Base-by-base conservation (phyloP, 2,888 invertebrate genomes). In the Drosophila affinis region DNA sequence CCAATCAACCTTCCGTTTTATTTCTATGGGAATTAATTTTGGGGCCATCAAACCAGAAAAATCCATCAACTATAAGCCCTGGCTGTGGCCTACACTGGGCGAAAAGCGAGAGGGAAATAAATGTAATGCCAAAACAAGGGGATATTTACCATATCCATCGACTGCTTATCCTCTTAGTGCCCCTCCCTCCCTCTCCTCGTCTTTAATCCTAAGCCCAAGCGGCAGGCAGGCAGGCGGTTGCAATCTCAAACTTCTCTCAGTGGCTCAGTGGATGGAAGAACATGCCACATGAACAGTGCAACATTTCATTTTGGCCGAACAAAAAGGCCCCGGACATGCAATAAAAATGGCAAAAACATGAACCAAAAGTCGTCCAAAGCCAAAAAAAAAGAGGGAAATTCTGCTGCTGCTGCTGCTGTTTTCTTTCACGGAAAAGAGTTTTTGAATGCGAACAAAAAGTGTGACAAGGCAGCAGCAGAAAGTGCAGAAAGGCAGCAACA, bases 231-330 rank as follows among this genome's bases (percentile, higher is more conserved):
- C 27, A 29, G 29, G 2, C 9, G 2, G 7, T 39, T 39, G 14
- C 14, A 7, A 39, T 14, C 14, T 14, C 34, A 14, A 39, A 59
- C 34, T 27, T 47, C 34, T 59, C 34, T 24, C 10, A 45, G 67
- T 68, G 67, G 34, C 9, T 51, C 45, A 5, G 24, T 29, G 69
- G 21, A 0, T 21, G 21, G 21, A 18, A 21, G 18, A 21, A 21
- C 21, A 21, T 21, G 21, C 21, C 21, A 3, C 86, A 85, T 87
- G 69, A 69, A 68, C 27, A 68, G 69, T 68, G 78, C 88, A 85
- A 79, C 88, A 83, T 87, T 87, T 85, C 79, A 83, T 87, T 85
- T 81, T 67, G 67, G 64, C 77, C 64, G 74, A 88, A 79, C 88
- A 87, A 79, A 84, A 81, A 81, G 77, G 64, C 75, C 85, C 69